These are phyloP conservation scores for Priocnemis perturbator DNA, from an alignment of 2,888 invertebrate species.

Conservation along the genomic window DNA sequence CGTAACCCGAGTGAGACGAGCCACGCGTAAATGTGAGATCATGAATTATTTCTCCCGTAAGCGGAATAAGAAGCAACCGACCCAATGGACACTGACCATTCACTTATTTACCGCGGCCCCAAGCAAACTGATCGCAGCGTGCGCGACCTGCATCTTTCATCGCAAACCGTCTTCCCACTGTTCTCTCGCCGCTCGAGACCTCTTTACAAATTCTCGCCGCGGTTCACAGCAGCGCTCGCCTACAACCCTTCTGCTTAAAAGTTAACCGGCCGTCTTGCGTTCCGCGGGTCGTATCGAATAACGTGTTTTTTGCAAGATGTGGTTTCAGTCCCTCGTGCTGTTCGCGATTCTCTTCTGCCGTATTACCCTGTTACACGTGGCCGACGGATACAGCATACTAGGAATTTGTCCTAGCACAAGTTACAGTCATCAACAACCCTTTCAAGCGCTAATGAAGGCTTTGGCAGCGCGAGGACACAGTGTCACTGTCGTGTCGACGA, in stretches of 20 bases:
- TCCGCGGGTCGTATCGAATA: neutral
- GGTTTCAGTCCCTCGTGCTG: neutral
- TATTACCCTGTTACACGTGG: neutral
- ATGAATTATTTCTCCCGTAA: constrained; percentile 45
- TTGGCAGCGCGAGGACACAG: constrained; percentile 63
- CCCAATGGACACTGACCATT: constrained; percentile 41
- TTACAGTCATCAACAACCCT: constrained; percentile 71
- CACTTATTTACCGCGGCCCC: constrained; percentile 50
- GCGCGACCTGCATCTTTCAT: constrained; percentile 52
- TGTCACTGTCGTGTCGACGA: constrained; percentile 66
- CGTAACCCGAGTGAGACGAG: constrained; percentile 8
- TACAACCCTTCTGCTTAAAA: neutral
- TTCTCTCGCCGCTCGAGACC: constrained; percentile 10
- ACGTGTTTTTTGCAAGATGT: neutral
- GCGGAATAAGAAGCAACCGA: constrained; percentile 23
- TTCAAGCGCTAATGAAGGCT: constrained; percentile 68
- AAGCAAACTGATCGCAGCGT: constrained; percentile 51
- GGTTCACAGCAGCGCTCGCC: constrained; percentile 20
- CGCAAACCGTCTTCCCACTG: constrained; percentile 17
- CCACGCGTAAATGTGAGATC: constrained; percentile 23
- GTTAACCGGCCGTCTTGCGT: neutral
- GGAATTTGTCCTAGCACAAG: constrained; percentile 68
- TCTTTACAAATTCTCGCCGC: constrained; percentile 39
- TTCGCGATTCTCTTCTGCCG: neutral
- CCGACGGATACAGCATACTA: constrained; percentile 61